These are phyloP conservation scores for Typhlomys cinereus DNA, from an alignment of 2,113 vertebrate genomes.

Conservation along the genomic window DNA sequence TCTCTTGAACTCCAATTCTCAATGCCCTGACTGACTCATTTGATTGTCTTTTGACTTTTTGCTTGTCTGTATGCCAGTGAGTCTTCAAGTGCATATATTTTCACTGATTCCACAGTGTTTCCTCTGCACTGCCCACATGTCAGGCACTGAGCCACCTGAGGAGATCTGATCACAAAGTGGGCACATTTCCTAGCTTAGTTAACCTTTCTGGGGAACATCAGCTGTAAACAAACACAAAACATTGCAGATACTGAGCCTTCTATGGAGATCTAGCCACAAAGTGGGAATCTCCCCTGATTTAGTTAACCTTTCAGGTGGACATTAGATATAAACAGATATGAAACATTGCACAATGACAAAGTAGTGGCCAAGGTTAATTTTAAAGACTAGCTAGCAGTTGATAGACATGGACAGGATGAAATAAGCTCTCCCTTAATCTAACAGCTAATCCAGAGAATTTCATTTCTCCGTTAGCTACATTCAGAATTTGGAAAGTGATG, in stretches of 20 bases:
- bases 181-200: background rate
- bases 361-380: background rate
- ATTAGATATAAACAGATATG: background rate
- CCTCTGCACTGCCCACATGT: background rate
- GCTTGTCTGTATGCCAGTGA: background rate
- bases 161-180: background rate
- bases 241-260: background rate
- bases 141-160: background rate
- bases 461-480: conserved; percentile 15
- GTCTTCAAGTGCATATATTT: background rate
- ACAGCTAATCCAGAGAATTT: conserved; percentile 4
- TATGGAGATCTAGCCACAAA: background rate
- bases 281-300: background rate
- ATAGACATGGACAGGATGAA: background rate
- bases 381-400: background rate
- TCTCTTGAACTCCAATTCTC: background rate
- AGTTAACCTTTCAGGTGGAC: background rate
- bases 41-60: background rate
- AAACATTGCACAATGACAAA: background rate
- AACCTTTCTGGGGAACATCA: background rate
- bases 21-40: background rate
- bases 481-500: conserved; percentile 38
- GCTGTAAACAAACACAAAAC: background rate
- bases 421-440: conserved; percentile 9
- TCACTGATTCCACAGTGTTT: background rate